Conservation (phyloP, 2,888 invertebrate species). For the Ophion ellenae region DNA sequence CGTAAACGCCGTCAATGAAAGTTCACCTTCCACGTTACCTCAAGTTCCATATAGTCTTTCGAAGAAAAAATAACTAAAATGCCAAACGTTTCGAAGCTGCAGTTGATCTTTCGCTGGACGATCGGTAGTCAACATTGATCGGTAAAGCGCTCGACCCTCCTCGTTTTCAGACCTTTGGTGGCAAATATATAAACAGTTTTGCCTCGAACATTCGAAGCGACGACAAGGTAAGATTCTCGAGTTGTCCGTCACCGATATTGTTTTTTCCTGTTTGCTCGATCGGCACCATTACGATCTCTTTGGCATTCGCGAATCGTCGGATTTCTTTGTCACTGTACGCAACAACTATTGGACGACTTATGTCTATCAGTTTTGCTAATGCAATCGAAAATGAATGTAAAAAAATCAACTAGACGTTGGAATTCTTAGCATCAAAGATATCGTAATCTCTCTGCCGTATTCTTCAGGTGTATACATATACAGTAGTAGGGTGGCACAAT, state of each 20-base stretch:
- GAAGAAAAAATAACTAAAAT: slow-evolving; percentile 8
- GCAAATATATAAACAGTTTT: slow-evolving; percentile 41
- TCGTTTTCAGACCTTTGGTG: slow-evolving; percentile 53
- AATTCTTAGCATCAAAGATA: slow-evolving; percentile 1
- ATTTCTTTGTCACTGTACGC: neutral
- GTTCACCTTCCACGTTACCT: neutral
- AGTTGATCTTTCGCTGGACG: neutral
- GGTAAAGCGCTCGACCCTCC: slow-evolving; percentile 30
- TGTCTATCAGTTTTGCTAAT: neutral
- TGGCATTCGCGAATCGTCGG: neutral
- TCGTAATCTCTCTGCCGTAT: slow-evolving; percentile 22
- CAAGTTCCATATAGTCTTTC: neutral
- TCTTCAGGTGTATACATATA: neutral
- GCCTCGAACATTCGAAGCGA: slow-evolving; percentile 37
- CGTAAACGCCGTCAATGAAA: neutral
- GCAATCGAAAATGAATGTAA: neutral
- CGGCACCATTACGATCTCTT: slow-evolving; percentile 6
- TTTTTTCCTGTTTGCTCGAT: neutral
- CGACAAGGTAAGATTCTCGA: slow-evolving; percentile 57
- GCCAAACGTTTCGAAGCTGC: slow-evolving; percentile 6
- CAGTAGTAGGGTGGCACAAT: too few relatives aligned
- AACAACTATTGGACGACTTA: neutral
- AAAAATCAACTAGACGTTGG: neutral
- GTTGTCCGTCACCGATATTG: slow-evolving; percentile 8
- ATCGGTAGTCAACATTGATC: neutral